Conservation (phyloP, 2,797 vertebrate genomes). For the Thripadectes ignobilis region DNA sequence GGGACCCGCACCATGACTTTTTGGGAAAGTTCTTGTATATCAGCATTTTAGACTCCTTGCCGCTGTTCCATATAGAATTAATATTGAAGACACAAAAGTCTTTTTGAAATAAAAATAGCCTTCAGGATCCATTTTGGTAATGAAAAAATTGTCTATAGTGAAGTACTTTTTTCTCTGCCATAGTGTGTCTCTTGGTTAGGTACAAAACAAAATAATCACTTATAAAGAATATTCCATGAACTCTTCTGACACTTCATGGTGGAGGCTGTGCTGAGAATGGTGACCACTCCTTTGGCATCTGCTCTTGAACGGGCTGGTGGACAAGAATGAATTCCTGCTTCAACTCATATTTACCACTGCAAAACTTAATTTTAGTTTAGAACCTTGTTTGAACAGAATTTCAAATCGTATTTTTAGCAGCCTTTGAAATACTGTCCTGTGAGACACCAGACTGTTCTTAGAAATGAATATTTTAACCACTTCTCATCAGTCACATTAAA, state of each 20-base stretch:
- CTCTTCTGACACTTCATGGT: background rate
- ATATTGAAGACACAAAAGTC: background rate
- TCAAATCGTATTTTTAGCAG: background rate
- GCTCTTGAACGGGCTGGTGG: background rate
- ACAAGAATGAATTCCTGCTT: background rate
- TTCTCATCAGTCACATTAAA: background rate
- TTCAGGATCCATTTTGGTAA: conserved; percentile 1
- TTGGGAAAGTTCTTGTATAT: background rate
- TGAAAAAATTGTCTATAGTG: background rate
- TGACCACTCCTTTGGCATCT: conserved; percentile 12
- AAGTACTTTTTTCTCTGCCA: background rate
- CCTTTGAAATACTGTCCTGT: background rate
- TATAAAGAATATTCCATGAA: background rate
- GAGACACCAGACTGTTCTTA: background rate
- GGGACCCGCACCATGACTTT: background rate
- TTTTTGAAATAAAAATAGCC: conserved; percentile 10
- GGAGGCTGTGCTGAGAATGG: background rate
- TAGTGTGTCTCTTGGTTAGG: background rate
- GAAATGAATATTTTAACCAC: background rate
- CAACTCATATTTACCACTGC: background rate
- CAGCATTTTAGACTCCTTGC: background rate
- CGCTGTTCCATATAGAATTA: background rate
- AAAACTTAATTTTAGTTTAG: conserved; percentile 18
- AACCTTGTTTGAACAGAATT: background rate
- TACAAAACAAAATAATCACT: background rate